Percentiles rank a stretch among this genome's conserved stretches.
phyloP scores from a whole-genome alignment of 2,888 invertebrate genomes.

The Acleris holmiana region DNA sequence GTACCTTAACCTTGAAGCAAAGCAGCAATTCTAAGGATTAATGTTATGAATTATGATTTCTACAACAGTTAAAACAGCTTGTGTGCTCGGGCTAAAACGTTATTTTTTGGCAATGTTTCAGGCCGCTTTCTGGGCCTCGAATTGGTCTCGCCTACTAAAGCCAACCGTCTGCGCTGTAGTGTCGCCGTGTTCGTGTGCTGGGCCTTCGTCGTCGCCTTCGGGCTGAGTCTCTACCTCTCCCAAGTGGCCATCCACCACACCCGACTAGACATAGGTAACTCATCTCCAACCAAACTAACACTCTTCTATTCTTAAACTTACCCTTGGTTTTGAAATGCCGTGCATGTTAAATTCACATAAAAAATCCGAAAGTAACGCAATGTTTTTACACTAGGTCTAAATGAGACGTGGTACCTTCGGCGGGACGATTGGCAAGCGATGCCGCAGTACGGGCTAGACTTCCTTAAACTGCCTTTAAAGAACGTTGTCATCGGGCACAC shows the following conservation, averaged over 20 bases:
- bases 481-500: conserved; percentile 68
- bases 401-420: conserved; percentile 71
- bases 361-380: conserved; percentile 9
- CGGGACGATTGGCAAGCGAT: conserved; percentile 73
- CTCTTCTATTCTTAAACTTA: conserved; percentile 1
- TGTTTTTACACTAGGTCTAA: conserved; percentile 62
- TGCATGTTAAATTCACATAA: neutral
- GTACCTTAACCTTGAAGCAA: no score
- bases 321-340: neutral
- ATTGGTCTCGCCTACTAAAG: conserved; percentile 62
- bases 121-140: conserved; percentile 74
- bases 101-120: conserved; percentile 57
- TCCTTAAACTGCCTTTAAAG: conserved; percentile 58
- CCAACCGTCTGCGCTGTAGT: conserved; percentile 68
- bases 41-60: no score
- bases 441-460: conserved; percentile 53
- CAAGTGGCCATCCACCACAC: conserved; percentile 50
- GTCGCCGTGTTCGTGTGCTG: conserved; percentile 77
- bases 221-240: conserved; percentile 62
- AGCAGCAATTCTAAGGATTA: no score
- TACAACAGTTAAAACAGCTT: no score
- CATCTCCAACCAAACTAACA: neutral
- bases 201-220: conserved; percentile 65
- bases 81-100: conserved; percentile 15
- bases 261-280: conserved; percentile 70